Evolutionary conservation across 2,797 vertebrate species (phyloP), one percentile per base, ranked within the genome.

Genomic region (Anguilla obscura): DNA sequence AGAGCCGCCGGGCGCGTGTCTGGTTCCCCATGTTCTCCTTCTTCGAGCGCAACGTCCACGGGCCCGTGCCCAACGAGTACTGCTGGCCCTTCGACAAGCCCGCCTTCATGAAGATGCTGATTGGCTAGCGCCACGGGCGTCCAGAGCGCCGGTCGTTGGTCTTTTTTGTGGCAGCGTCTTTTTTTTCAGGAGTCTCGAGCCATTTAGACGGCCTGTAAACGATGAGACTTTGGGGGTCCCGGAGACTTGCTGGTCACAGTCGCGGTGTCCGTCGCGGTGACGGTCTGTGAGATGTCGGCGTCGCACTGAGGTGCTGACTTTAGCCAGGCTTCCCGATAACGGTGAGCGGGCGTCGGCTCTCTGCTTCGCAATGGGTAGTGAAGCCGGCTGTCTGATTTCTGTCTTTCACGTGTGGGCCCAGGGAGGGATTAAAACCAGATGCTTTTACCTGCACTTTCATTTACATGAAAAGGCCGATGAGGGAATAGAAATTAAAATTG

Each of bases 1-100:
- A 99, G 93, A 99, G 98, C 88, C 96, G 99, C 79, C 96, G 98
- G 84, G 98, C 98, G 33, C 97, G 99, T 88, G 99, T 99, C 93
- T 99, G 99, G 98, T 99, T 99, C 93, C 99, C 99, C 2, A 99
- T 99, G 99, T 99, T 99, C 96, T 99, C 98, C 48, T 99, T 99
- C 92, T 99, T 99, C 86, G 99, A 99, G 94, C 98, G 98, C 95
- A 99, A 99, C 58, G 98, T 99, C 89, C 98, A 98, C 40, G 98
- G 98, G 58, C 98, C 98, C 0, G 98, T 99, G 89, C 98, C 99
- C 88, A 99, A 99, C 88, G 98, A 99, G 93, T 99, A 99, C 94
- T 96, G 98, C 94, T 99, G 98, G 98, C 99, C 98, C 30, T 99
- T 99, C 94, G 95, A 97, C 87, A 96, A 94, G 90, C 99, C 98